Conservation (phyloP, 2,113 vertebrate species). For the Chiloscyllium plagiosum region DNA sequence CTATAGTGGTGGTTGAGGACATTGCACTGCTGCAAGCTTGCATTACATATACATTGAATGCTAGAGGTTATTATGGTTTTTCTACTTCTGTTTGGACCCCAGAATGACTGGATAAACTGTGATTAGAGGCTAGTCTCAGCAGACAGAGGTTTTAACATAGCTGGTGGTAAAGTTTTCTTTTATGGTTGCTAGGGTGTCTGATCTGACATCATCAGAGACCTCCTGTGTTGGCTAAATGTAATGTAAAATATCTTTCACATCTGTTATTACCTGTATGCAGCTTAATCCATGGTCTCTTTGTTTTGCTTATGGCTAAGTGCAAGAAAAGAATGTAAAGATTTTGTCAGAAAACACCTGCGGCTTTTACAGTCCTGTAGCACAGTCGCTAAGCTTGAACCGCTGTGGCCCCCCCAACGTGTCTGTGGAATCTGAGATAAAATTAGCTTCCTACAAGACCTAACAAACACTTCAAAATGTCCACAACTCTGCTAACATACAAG, state of each 20-base stretch:
- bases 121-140: slow-evolving; percentile 14
- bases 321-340: slow-evolving; percentile 49
- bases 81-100: slow-evolving; percentile 11
- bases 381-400: slow-evolving; percentile 38
- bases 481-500: slow-evolving; percentile 17
- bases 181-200: slow-evolving; percentile 17
- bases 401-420: slow-evolving; percentile 35
- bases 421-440: slow-evolving; percentile 44
- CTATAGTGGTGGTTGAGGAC: not conserved
- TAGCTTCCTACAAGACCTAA: slow-evolving; percentile 43
- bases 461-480: slow-evolving; percentile 40
- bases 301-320: slow-evolving; percentile 52
- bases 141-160: slow-evolving; percentile 18
- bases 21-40: not conserved
- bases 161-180: slow-evolving; percentile 27
- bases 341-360: slow-evolving; percentile 48
- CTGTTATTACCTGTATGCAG: slow-evolving; percentile 48
- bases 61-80: slow-evolving; percentile 2
- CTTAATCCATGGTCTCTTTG: slow-evolving; percentile 51
- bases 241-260: slow-evolving; percentile 41
- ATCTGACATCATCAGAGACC: slow-evolving; percentile 39
- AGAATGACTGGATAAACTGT: not conserved
- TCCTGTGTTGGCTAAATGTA: slow-evolving; percentile 39
- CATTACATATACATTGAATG: not conserved
- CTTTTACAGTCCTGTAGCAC: slow-evolving; percentile 17